Percentiles rank a stretch among this genome's conserved stretches.
Evolutionary conservation across 2,797 vertebrate species (phyloP).

Genomic region (Anableps anableps): DNA sequence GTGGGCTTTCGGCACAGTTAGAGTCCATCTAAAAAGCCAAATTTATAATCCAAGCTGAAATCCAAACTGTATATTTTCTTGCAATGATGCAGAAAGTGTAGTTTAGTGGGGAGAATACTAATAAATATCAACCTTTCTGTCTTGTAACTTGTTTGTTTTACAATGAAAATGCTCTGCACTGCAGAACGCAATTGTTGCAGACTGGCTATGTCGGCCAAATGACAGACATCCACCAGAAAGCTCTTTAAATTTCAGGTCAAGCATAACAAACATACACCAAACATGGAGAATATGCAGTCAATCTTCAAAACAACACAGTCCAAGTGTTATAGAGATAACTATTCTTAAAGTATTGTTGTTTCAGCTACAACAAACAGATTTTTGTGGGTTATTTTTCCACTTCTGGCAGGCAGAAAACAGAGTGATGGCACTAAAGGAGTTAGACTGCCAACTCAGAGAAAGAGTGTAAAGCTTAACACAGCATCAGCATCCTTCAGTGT

Average conservation of each 20-base stretch:
- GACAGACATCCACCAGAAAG: background rate
- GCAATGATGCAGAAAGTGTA: background rate
- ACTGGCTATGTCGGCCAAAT: background rate
- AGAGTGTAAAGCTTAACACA: slow-evolving; percentile 32
- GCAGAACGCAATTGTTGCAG: background rate
- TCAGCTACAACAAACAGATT: background rate
- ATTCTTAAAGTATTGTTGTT: background rate
- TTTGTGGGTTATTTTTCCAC: background rate
- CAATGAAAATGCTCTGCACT: background rate
- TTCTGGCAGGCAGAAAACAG: background rate
- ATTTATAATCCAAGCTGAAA: background rate
- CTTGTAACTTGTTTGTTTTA: background rate
- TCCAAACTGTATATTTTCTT: background rate
- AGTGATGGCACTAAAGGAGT: slow-evolving; percentile 6
- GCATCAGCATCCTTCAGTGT: slow-evolving; percentile 56
- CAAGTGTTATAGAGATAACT: background rate
- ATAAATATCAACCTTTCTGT: background rate
- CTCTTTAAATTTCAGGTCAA: background rate
- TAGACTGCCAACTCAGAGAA: slow-evolving; percentile 18
- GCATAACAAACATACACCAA: background rate
- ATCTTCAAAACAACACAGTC: background rate
- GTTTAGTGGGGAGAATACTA: background rate
- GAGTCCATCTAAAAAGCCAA: background rate
- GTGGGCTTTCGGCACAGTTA: background rate
- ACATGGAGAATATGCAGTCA: background rate